phyloP scores from a whole-genome alignment of 1,140 invertebrate species.

The Drosophila trapezifrons region DNA sequence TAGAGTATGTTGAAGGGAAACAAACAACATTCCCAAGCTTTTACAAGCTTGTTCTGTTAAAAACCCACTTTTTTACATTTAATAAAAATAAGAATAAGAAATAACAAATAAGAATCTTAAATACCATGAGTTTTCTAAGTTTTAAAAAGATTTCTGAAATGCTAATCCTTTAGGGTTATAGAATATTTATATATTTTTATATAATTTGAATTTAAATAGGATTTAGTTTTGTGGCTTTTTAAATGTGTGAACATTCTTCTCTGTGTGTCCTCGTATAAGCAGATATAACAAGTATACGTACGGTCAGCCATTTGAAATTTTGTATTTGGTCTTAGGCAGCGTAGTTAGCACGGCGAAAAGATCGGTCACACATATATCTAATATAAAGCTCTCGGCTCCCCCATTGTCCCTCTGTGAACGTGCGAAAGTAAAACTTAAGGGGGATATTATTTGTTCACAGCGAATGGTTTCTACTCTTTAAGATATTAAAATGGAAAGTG shows the following conservation, averaged over 20 bases:
- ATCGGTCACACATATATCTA: constrained; percentile 34
- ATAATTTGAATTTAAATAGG: no score
- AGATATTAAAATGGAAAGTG: not conserved
- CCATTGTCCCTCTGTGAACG: constrained; percentile 6
- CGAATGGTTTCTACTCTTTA: constrained; percentile 29
- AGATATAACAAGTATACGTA: constrained; percentile 22
- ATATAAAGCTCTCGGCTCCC: not conserved
- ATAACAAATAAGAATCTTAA: not conserved
- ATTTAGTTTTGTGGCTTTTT: no score
- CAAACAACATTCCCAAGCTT: no score
- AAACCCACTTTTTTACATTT: not conserved
- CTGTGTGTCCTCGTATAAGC: constrained; percentile 1
- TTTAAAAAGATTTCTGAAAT: not conserved
- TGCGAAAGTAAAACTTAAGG: constrained; percentile 29
- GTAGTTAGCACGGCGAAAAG: constrained; percentile 30
- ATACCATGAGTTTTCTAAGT: not conserved
- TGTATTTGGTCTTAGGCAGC: constrained; percentile 24
- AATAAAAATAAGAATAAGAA: not conserved
- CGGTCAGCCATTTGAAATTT: constrained; percentile 28
- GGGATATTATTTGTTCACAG: not conserved
- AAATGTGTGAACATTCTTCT: not conserved
- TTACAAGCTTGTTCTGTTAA: not conserved
- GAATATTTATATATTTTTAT: no score
- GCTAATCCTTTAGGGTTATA: not conserved
- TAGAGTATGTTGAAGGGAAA: no score